Evolutionary conservation across 2,797 vertebrate species (phyloP).

Genomic region (Hoplostethus mediterraneus): DNA sequence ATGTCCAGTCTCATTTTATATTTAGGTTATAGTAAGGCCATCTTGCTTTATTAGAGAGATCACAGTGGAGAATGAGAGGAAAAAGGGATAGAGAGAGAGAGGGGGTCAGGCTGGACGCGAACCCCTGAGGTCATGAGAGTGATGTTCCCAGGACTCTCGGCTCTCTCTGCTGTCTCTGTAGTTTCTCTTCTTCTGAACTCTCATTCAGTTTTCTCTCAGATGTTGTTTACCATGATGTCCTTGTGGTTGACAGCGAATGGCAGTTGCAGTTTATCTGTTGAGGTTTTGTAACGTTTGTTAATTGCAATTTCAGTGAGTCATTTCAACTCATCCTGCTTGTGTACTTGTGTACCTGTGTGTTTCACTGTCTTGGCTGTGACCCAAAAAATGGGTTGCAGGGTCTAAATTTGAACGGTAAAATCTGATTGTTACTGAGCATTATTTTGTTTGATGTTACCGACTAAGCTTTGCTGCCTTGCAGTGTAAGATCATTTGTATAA

Average conservation of each 20-base stretch:
- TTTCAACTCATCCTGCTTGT: constrained; percentile 9
- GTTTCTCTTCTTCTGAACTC: not conserved
- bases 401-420: not conserved
- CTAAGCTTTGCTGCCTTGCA: not conserved
- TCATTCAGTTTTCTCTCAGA: not conserved
- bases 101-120: constrained; percentile 11
- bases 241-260: constrained; percentile 42
- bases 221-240: constrained; percentile 25
- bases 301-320: constrained; percentile 39
- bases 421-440: not conserved
- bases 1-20: constrained; percentile 3
- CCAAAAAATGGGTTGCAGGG: not conserved
- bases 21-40: not conserved
- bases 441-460: not conserved
- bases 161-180: not conserved
- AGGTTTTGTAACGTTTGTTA: not conserved
- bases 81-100: too few relatives aligned
- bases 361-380: not conserved
- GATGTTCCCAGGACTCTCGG: too few relatives aligned
- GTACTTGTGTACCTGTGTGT: not conserved
- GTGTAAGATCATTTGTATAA: not conserved
- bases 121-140: not conserved
- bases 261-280: not conserved
- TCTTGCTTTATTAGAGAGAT: not conserved
- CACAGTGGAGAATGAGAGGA: not conserved